Evolutionary conservation across 2,113 vertebrate species (phyloP).

Genomic region (Takifugu bimaculatus): DNA sequence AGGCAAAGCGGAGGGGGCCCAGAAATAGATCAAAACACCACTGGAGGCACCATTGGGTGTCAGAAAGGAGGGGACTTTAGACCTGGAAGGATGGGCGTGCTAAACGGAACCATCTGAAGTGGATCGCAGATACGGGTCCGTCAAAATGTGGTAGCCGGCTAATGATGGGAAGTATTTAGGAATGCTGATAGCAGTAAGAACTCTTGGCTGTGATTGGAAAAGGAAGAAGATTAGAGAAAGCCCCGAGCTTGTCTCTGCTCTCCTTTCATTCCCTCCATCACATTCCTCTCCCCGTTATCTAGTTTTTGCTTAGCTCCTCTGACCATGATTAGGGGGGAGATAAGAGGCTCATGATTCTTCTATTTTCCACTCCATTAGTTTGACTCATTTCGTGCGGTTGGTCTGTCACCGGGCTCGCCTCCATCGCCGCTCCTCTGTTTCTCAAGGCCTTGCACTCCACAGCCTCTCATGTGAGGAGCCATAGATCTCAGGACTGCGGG

Average conservation of each 20-base stretch:
- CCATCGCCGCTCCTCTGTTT: constrained; percentile 28
- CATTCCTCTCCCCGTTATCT: constrained; percentile 23
- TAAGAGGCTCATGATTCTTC: constrained; percentile 57
- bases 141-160: constrained; percentile 17
- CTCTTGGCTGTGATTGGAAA: constrained; percentile 42
- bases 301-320: constrained; percentile 40
- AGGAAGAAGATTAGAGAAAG: constrained; percentile 39
- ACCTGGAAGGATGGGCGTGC: constrained; percentile 38
- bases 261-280: constrained; percentile 24
- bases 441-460: constrained; percentile 10
- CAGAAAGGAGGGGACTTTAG: constrained; percentile 36
- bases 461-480: constrained; percentile 3
- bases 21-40: constrained; percentile 66
- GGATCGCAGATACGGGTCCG: constrained; percentile 41
- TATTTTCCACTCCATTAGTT: constrained; percentile 69
- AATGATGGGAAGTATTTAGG: constrained; percentile 45
- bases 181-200: constrained; percentile 48
- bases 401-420: constrained; percentile 33
- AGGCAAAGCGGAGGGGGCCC: constrained; percentile 42
- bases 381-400: constrained; percentile 32
- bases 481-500: background rate
- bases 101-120: constrained; percentile 48
- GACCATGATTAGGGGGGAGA: constrained; percentile 52
- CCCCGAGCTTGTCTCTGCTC: constrained; percentile 33
- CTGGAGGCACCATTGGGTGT: constrained; percentile 30